Evolutionary conservation across 2,113 vertebrate species (phyloP).

Genomic region (Vireo altiloquus): DNA sequence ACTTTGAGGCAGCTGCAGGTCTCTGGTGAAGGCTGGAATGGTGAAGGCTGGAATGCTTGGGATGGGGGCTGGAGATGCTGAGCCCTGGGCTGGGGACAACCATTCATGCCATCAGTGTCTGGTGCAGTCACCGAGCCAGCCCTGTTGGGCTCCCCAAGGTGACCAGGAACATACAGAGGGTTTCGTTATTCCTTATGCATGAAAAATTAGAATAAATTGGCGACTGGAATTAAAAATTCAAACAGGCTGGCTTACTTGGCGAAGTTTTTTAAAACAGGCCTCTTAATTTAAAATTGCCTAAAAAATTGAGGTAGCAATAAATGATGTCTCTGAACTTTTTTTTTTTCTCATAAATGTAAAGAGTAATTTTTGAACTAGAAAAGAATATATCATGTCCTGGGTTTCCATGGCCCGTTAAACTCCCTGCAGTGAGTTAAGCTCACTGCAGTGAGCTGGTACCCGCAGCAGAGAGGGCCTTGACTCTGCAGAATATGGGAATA

Average conservation of each 20-base stretch:
- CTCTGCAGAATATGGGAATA: background rate
- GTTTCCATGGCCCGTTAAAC: background rate
- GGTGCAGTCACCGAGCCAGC: background rate
- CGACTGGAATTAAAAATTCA: background rate
- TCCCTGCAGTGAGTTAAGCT: too few relatives aligned
- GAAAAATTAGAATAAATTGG: background rate
- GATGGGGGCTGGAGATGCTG: background rate
- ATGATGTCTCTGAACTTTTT: background rate
- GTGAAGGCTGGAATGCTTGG: rapidly evolving
- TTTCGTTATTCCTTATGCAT: background rate
- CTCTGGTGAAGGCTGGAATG: background rate
- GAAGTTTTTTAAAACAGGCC: background rate
- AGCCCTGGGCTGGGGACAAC: background rate
- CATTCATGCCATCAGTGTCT: background rate
- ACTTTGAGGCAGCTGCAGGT: background rate
- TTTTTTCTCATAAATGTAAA: background rate
- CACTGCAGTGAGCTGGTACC: too few relatives aligned
- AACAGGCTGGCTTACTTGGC: background rate
- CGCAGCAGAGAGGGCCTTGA: background rate
- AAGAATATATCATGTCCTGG: background rate
- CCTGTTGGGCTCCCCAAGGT: background rate
- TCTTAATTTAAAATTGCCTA: background rate
- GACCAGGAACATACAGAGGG: background rate
- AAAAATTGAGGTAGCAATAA: background rate
- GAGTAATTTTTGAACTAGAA: background rate